phyloP scores from a whole-genome alignment of 2,888 invertebrate genomes.

The Cheilosia pagana region DNA sequence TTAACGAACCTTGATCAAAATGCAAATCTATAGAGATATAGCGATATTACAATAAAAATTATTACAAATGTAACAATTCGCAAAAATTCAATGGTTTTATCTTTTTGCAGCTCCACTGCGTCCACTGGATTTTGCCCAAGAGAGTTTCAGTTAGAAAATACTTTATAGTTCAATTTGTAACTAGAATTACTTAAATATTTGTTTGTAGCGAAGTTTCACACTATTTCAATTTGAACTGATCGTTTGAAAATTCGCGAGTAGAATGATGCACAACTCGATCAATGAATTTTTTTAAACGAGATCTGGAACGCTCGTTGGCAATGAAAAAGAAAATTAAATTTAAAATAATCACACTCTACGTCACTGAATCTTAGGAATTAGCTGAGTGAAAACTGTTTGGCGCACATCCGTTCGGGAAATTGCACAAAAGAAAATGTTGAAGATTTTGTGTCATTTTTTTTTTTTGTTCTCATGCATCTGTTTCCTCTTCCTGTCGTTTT shows the following conservation, averaged over 20 bases:
- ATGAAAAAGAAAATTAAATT: slow-evolving; percentile 29
- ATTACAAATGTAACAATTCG: slow-evolving; percentile 82
- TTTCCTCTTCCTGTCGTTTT: slow-evolving; percentile 31
- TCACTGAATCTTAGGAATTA: slow-evolving; percentile 28
- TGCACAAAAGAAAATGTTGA: neutral
- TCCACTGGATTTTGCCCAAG: slow-evolving; percentile 74
- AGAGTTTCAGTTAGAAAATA: slow-evolving; percentile 57
- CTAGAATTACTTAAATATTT: slow-evolving; percentile 51
- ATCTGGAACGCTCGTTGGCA: slow-evolving; percentile 59
- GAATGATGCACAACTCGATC: slow-evolving; percentile 35
- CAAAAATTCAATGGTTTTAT: slow-evolving; percentile 82
- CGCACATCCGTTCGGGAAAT: slow-evolving; percentile 15
- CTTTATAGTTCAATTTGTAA: slow-evolving; percentile 18
- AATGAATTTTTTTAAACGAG: slow-evolving; percentile 1
- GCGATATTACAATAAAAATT: slow-evolving; percentile 81
- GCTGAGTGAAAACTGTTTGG: slow-evolving; percentile 12
- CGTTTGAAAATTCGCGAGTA: slow-evolving; percentile 37
- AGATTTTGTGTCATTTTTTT: neutral
- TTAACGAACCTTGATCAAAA: slow-evolving; percentile 77
- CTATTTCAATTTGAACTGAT: slow-evolving; percentile 37
- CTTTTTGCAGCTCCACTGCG: slow-evolving; percentile 83
- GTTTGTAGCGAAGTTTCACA: slow-evolving; percentile 23
- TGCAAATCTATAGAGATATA: slow-evolving; percentile 82
- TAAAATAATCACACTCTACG: slow-evolving; percentile 46
- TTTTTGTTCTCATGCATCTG: neutral